A percentile compares a stretch with the other conserved stretches of the same genome.
phyloP scores from a whole-genome alignment of 2,113 vertebrate genomes.

The Scytalopus superciliaris region DNA sequence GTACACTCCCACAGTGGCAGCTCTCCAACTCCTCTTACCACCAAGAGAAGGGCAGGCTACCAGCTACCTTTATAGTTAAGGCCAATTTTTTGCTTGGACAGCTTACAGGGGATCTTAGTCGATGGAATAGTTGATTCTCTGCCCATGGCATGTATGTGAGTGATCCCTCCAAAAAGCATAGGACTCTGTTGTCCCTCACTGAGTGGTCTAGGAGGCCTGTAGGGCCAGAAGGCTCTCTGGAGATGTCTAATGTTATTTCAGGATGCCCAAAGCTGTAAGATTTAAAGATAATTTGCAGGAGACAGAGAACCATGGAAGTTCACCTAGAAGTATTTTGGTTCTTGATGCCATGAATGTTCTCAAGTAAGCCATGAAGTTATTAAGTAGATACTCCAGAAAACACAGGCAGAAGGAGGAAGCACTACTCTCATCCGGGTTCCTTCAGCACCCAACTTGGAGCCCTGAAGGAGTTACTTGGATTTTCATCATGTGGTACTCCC shows the following conservation, averaged over 20 bases:
- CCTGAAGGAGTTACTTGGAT: neutral
- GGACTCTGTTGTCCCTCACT: constrained; percentile 18
- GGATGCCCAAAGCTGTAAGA: neutral
- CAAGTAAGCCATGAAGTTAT: neutral
- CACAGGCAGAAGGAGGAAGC: neutral
- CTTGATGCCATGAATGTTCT: neutral
- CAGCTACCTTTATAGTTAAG: constrained; percentile 56
- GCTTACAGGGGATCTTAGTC: constrained; percentile 38
- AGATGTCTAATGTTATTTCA: neutral
- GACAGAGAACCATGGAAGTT: neutral
- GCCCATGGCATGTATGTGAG: constrained; percentile 35
- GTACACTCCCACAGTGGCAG: constrained; percentile 4
- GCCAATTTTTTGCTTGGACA: constrained; percentile 54
- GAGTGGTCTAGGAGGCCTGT: neutral
- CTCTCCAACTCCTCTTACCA: constrained; percentile 46
- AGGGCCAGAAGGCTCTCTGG: neutral
- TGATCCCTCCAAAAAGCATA: constrained; percentile 32
- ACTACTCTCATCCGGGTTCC: neutral
- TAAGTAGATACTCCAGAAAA: neutral
- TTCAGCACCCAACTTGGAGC: neutral
- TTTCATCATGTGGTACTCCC: neutral
- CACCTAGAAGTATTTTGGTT: neutral
- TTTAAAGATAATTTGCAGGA: neutral
- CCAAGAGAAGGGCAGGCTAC: constrained; percentile 54
- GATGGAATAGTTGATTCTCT: constrained; percentile 57